Base-by-base conservation (phyloP, 2,888 invertebrate genomes). In the Drosophila nr. perissopoda region DNA sequence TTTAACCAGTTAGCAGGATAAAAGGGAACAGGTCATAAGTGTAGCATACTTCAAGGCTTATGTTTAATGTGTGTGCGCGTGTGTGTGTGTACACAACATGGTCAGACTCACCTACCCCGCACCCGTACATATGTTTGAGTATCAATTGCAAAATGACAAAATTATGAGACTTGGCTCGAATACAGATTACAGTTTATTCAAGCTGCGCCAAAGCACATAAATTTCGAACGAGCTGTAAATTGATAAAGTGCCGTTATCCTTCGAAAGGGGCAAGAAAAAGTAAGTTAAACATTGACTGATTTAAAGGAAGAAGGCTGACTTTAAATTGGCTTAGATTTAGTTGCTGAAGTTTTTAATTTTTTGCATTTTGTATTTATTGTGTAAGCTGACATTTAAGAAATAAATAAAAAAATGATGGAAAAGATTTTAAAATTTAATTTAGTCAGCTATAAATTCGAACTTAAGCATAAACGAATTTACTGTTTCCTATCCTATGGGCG, bases 111-210 rank as follows among this genome's bases (percentile, higher is more conserved):
- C 18, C 49, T 25, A 25, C 29, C 34, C 52, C 16, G 29, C 25
- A 36, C 25, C 40, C 48, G 5, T 68, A 38, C 49, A 59, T 53
- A 51, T 58, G 49, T 48, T 48, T n/a, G 25, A 18, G 49, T 49
- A 63, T 38, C 54, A 65, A 77, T 76, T 65, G 42, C 65, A 59
- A 65, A 62, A 62, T 58, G 42, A 48, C 36, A 58, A 57, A 60
- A 57, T 64, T 60, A 74, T 68, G 40, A 36, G 59, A 18, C 8
- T 36, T 33, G n/a, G 31, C 7, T 27, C 25, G 29, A n/a, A 18
- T 21, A 31, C 16, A 31, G 31, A 21, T 21, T 21, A 16, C 60
- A 61, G 61, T 31, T 31, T 18, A 25, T 33, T 40, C 18, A 25
- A 40, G 25, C 38, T 8, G 31, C 18, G 8, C 18, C 29, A 21